Evolutionary conservation across 2,797 vertebrate species (phyloP).

Genomic region (Vespertilio murinus): DNA sequence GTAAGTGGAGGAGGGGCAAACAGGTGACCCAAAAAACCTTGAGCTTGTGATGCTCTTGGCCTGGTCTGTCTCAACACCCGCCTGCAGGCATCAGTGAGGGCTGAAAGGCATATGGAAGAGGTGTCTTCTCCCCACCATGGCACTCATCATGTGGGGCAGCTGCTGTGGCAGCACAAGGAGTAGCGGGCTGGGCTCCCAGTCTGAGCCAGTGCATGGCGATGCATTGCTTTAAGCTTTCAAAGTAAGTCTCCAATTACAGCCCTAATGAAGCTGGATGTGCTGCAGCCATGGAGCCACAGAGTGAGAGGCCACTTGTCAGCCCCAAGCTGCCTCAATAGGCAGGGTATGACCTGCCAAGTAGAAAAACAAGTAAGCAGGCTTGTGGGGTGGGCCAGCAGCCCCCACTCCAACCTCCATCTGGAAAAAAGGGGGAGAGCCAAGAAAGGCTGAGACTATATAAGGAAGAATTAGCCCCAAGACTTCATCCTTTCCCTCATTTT

Average conservation of each 20-base stretch:
- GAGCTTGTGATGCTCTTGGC: slow-evolving; percentile 39
- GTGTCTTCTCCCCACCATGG: background rate
- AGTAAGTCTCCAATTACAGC: slow-evolving; percentile 70
- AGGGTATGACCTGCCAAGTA: background rate
- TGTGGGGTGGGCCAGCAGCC: background rate
- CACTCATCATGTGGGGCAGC: slow-evolving; percentile 37
- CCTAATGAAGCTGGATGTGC: slow-evolving; percentile 58
- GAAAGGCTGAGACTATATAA: background rate
- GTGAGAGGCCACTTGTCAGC: slow-evolving; percentile 68
- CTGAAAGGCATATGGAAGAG: background rate
- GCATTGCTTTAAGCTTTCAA: slow-evolving; percentile 81
- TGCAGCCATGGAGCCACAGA: slow-evolving; percentile 50
- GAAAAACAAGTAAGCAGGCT: slow-evolving; percentile 28
- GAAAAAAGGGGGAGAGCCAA: background rate
- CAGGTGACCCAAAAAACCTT: slow-evolving; percentile 50
- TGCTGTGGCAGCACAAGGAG: background rate
- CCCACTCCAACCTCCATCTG: background rate
- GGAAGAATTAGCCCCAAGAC: background rate
- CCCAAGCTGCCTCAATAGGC: background rate
- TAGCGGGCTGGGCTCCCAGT: background rate
- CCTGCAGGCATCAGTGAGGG: background rate
- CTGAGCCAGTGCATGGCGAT: slow-evolving; percentile 67
- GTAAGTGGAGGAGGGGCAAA: background rate
- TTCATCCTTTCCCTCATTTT: background rate
- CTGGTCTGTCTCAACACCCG: background rate